Base-by-base conservation (phyloP, 2,888 invertebrate species). In the Lithodes maja region DNA sequence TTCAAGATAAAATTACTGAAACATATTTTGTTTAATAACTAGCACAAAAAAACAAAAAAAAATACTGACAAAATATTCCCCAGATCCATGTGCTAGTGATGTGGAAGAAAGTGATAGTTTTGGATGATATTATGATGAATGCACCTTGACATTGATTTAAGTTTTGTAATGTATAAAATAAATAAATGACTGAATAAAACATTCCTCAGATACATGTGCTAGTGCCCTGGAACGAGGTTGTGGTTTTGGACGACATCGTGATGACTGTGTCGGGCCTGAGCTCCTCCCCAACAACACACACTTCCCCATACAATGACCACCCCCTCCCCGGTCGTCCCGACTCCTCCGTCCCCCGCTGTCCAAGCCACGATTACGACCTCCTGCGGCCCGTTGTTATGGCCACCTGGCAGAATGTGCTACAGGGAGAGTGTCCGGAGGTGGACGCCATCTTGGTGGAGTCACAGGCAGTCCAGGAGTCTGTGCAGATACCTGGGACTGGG, bases 321-420 rank as follows among this genome's bases (percentile, higher is more conserved):
- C 49, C 49, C 7, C 84, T 50, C 49, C 7, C 92, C 92, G 89
- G 96, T 12, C 87, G 86, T 53, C 71, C 83, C 17, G 74, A 79
- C 68, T 81, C 85, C 2, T 68, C 86, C 3, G 55, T 49, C 17
- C 85, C 85, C 55, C 93, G 95, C 78, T 98, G 98, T 93, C 95
- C 96, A 50, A 96, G 97, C 0, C 98, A 98, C 93, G 97, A 98
- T 94, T 98, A 98, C 94, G 98, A 98, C 93, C 94, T 96, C 49
- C 98, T 98, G 97, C 97, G 97, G 93, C 98, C 98, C 0, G 97
- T 98, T 0, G 97, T 98, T 0, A 94, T 98, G 91, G 98, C 98
- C 50, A 98, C 98, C 0, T 98, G 98, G 98, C 97, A 98, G 93
- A 98, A 98, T 93, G 98, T 98, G 85, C 98, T 98, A 94, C 98